These are phyloP conservation scores for Lamproptera curius DNA, from an alignment of 2,888 invertebrate genomes.

Conservation along the genomic window DNA sequence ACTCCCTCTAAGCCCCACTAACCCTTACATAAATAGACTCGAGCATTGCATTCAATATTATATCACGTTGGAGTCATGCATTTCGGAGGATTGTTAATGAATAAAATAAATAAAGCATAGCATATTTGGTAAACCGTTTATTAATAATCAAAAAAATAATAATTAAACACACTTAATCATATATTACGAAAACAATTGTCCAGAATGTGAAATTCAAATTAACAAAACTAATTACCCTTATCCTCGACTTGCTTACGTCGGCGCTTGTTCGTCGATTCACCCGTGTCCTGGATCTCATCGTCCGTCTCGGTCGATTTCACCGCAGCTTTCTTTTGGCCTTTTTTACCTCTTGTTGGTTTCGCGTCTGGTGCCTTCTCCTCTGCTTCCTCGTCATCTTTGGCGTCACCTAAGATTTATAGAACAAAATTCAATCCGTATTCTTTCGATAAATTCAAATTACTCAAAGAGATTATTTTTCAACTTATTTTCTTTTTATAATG, in stretches of 20 bases:
- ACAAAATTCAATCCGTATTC: too few species aligned
- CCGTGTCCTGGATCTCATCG: conserved; percentile 46
- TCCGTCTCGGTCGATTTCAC: conserved; percentile 40
- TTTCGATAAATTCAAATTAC: too few species aligned
- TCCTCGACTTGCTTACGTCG: conserved; percentile 61
- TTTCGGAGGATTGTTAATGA: conserved; percentile 36
- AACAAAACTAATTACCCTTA: conserved; percentile 68
- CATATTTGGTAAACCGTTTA: conserved; percentile 62
- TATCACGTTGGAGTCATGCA: too few species aligned
- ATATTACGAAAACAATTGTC: conserved; percentile 54
- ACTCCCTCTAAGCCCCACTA: too few species aligned
- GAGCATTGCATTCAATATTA: too few species aligned
- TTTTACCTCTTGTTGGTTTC: conserved; percentile 55
- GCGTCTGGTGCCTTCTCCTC: conserved; percentile 46
- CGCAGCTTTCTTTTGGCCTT: conserved; percentile 51
- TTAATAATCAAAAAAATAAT: conserved; percentile 48
- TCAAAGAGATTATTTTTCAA: too few species aligned
- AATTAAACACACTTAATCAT: conserved; percentile 60
- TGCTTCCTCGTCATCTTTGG: conserved; percentile 43
- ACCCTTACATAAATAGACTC: not conserved
- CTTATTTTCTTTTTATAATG: too few species aligned
- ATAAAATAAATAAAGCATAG: conserved; percentile 55
- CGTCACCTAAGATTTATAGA: conserved; percentile 45
- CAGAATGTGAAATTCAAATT: conserved; percentile 37
- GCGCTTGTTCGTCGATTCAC: conserved; percentile 53